These are phyloP conservation scores for Conistra vaccinii DNA, from an alignment of 2,888 invertebrate species.

Conservation along the genomic window DNA sequence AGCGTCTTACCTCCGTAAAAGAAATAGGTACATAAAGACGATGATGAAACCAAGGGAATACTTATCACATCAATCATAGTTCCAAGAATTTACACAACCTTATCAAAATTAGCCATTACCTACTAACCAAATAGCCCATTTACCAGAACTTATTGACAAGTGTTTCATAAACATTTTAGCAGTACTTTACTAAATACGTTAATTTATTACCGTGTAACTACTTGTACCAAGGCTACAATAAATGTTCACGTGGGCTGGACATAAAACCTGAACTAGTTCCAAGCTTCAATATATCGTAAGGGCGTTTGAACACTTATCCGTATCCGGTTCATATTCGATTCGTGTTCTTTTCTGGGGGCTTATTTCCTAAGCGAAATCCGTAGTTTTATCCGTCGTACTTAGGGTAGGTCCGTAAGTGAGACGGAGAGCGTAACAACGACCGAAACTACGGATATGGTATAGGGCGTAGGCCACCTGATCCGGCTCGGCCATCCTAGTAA, in stretches of 20 bases:
- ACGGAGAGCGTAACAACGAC: no score
- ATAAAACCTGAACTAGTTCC: constrained; percentile 43
- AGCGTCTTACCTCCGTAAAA: no score
- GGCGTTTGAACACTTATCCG: no score
- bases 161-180: constrained; percentile 36
- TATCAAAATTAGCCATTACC: constrained; percentile 20
- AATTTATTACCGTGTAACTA: constrained; percentile 23
- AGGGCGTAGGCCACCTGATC: no score
- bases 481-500: no score
- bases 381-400: no score
- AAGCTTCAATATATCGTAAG: constrained; percentile 1
- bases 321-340: no score
- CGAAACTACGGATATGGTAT: no score
- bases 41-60: neutral
- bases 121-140: constrained; percentile 33
- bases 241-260: constrained; percentile 41
- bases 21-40: neutral
- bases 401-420: no score
- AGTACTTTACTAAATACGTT: constrained; percentile 29
- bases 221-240: constrained; percentile 5
- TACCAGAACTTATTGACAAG: constrained; percentile 21
- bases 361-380: no score
- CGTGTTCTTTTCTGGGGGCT: no score
- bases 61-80: neutral
- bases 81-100: constrained; percentile 13